These are phyloP conservation scores for Coregonus ussuriensis DNA, from an alignment of 2,797 vertebrate genomes.

Conservation along the genomic window DNA sequence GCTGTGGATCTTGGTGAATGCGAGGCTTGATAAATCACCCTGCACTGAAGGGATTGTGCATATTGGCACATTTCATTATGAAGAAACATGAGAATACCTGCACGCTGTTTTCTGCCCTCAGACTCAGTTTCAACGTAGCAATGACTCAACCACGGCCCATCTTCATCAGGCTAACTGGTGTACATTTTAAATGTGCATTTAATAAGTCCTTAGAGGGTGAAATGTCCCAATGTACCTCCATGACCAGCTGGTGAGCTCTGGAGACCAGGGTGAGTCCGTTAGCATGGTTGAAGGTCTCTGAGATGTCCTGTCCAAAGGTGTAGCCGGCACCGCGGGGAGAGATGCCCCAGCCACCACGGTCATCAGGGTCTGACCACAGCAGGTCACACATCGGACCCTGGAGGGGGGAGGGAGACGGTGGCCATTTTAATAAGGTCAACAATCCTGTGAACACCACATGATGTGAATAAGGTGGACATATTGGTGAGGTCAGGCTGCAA, in stretches of 20 bases:
- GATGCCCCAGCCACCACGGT: conserved; percentile 96
- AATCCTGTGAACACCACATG: background rate
- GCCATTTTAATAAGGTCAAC: background rate
- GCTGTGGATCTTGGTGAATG: background rate
- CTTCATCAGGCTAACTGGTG: too few species aligned
- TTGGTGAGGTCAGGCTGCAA: too few species aligned
- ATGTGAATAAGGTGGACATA: too few species aligned
- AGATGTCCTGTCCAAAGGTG: conserved; percentile 97
- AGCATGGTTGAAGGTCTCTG: conserved; percentile 96
- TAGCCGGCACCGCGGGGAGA: conserved; percentile 96
- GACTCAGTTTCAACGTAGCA: too few species aligned
- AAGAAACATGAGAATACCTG: too few species aligned
- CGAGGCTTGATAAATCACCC: background rate
- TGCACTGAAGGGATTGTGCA: too few species aligned
- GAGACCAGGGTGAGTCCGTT: conserved; percentile 96
- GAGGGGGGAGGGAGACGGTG: background rate
- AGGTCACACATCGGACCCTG: conserved; percentile 98
- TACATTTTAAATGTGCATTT: too few species aligned
- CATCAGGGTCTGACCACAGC: conserved; percentile 96
- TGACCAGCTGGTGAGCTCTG: conserved; percentile 96
- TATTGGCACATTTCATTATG: too few species aligned
- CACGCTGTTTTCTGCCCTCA: too few species aligned
- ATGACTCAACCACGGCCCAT: too few species aligned
- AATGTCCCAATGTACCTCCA: conserved; percentile 83
- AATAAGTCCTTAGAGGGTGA: background rate